Base-by-base conservation (phyloP, 2,888 invertebrate species). In the Drosophila sordidula region DNA sequence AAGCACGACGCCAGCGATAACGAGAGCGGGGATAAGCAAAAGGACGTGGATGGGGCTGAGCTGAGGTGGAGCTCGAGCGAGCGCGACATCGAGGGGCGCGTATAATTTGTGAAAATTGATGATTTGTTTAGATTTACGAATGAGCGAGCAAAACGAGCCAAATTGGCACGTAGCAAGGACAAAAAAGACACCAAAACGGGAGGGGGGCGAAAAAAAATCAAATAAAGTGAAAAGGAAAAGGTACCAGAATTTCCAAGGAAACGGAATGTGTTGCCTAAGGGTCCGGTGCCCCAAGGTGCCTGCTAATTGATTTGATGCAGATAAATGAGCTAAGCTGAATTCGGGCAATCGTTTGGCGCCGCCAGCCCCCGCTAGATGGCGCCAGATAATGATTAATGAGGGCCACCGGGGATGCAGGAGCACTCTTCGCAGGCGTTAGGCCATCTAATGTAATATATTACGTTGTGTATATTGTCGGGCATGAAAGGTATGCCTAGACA, bases 71-170 rank as follows among this genome's bases (percentile, higher is more conserved):
- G 22, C 8, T 3, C 6, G 25, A 34, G 14, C 14, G 16, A 39
- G 32, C 50, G 34, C 16, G 39, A 38, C 51, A 39, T 64, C 36
- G 56, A 61, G 54, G 75, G 56, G 57, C 77, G 69, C 77, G 70
- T 85, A 77, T 87, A 86, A 89, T 89, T 89, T 89, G 89, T 85
- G 85, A 86, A 86, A 86, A 86, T 89, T 89, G 89, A 87, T 87
- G 85, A 89, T 89, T 86, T 86, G 85, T 86, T 89, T 89, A 80
- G 89, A 87, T 81, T 87, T 85, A 89, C 89, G 84, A 85, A 85
- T 84, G 88, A 74, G 75, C 80, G 73, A 75, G 73, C 89, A 85
- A 87, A 86, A 77, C 82, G 85, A 75, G 69, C 87, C 78, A 87
- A 87, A 87, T 89, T 87, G 84, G 76, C 84, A 89, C 82, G 84